Conservation (phyloP, 2,888 invertebrate species). For the Alcis repandata region DNA sequence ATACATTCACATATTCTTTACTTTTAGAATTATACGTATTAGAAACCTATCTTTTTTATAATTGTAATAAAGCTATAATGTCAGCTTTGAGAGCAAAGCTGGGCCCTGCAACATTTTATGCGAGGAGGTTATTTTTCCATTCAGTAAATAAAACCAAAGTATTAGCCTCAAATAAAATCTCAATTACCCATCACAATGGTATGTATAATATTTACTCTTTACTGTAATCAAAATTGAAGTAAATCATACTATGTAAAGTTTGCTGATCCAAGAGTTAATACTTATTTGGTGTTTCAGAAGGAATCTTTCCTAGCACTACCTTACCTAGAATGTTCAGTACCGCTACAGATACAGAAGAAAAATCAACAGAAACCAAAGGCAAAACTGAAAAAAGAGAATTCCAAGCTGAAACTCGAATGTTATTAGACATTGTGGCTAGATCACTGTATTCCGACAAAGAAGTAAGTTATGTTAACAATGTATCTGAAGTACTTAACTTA, state of each 20-base stretch:
- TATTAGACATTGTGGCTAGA: slow-evolving; percentile 98
- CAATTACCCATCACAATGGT: slow-evolving; percentile 42
- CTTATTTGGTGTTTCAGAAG: slow-evolving; percentile 38
- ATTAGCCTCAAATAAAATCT: slow-evolving; percentile 49
- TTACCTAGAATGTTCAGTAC: slow-evolving; percentile 60
- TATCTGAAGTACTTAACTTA: neutral
- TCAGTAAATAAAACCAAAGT: slow-evolving; percentile 59
- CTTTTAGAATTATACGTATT: neutral
- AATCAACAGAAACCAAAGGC: slow-evolving; percentile 80
- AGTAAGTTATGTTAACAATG: slow-evolving; percentile 75
- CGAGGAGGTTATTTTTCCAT: slow-evolving; percentile 67
- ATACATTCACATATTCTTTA: too few relatives aligned
- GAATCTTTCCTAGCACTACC: slow-evolving; percentile 26
- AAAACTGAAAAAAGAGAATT: slow-evolving; percentile 94
- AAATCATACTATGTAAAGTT: neutral
- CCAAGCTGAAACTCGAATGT: slow-evolving; percentile 98
- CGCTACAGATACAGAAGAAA: slow-evolving; percentile 64
- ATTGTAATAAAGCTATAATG: slow-evolving; percentile 55
- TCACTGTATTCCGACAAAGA: slow-evolving; percentile 99
- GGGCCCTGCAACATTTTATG: slow-evolving; percentile 56
- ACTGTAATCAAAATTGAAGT: neutral
- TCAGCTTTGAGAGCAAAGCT: slow-evolving; percentile 70
- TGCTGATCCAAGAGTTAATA: neutral
- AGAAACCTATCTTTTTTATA: neutral
- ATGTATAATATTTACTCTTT: slow-evolving; percentile 13